Evolutionary conservation across 2,797 vertebrate species (phyloP), one percentile per base, ranked within the genome.

Genomic region (Fistularia tabacaria): DNA sequence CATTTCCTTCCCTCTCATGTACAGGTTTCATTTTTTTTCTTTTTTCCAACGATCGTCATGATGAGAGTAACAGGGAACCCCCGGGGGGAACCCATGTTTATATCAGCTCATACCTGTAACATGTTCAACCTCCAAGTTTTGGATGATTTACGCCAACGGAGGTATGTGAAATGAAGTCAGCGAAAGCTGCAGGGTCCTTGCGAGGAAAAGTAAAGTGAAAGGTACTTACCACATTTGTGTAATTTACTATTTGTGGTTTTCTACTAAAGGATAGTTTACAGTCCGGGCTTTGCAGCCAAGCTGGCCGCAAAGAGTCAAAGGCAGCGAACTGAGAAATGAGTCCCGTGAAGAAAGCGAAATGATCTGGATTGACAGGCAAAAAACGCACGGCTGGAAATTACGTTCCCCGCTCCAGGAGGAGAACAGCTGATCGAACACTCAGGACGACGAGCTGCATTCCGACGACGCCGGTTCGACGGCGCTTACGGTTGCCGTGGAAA

Each of bases 281-380:
- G 70, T 66, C 25, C 25, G 25, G 25, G 25, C 25, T 25, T 25
- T 25, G 25, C 60, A 67, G 53, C 11, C 0, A 57, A 48, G 37
- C 54, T 37, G 2, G 25, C 25, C 25, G 25, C 25, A 25, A 25
- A 25, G 5, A 25, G 25, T 74, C 51, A 74, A 76, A 74, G 45
- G 39, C 62, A 64, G 44, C 51, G 63, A 72, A 57, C 57, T 54
- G 4, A 67, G 57, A 76, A 75, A 81, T 46, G 45, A 80, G 58
- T 61, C 63, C 54, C 39, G 43, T 15, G 58, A 54, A 63, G 69
- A 71, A 5, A 9, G 51, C 64, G 13, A 11, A 76, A 45, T 1
- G 15, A 71, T 53, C 38, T 45, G 54, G 72, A 58, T 62, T 70
- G 68, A 62, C 60, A 56, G 25, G 62, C 60, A 71, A 70, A n/a